These are phyloP conservation scores for Acomys russatus DNA, from an alignment of 2,797 vertebrate species.

Conservation along the genomic window DNA sequence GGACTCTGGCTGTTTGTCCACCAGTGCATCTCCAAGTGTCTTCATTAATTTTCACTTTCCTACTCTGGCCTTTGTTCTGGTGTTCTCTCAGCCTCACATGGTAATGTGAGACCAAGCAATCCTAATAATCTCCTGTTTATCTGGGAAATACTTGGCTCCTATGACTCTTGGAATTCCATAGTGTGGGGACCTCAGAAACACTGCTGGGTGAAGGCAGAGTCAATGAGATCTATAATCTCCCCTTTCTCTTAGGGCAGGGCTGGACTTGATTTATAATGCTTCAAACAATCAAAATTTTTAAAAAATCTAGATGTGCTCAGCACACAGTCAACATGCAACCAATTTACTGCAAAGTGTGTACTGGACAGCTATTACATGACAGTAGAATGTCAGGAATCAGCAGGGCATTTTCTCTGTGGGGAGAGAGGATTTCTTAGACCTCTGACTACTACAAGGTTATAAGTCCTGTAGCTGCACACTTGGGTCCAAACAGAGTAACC, in stretches of 20 bases:
- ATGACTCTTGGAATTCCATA: background rate
- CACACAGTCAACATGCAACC: conserved; percentile 28
- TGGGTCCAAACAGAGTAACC: background rate
- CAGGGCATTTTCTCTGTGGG: background rate
- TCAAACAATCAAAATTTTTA: background rate
- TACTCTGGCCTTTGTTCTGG: conserved; percentile 11
- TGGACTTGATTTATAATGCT: conserved; percentile 10
- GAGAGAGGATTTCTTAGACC: background rate
- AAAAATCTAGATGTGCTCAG: conserved; percentile 49
- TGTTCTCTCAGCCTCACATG: background rate
- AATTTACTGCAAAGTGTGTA: conserved; percentile 2
- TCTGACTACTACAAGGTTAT: background rate
- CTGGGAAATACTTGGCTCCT: background rate
- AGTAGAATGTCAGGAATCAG: background rate
- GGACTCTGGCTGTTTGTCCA: background rate
- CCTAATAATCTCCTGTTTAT: background rate
- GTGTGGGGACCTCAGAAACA: background rate
- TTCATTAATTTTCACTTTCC: conserved; percentile 36
- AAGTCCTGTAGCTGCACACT: background rate
- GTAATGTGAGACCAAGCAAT: background rate
- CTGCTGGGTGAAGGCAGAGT: background rate
- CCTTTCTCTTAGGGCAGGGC: background rate
- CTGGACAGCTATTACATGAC: background rate
- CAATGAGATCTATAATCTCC: background rate
- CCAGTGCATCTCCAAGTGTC: background rate